Conservation (phyloP, 2,888 invertebrate genomes). For the Trichogramma dendrolimi region DNA sequence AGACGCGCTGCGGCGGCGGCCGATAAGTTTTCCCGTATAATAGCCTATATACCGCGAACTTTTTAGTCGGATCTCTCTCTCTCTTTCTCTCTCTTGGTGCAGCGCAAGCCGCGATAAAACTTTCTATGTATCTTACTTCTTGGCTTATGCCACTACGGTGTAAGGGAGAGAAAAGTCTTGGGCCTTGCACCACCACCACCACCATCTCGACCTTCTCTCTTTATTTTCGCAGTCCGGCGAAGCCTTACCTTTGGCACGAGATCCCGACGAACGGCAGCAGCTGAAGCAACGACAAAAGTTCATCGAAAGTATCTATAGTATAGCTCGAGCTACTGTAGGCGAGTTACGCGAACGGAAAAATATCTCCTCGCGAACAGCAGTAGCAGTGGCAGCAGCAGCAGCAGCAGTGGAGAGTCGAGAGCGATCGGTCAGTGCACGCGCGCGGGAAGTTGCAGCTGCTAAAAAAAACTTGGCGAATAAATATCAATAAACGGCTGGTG, state of each 20-base stretch:
- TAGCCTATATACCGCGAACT: neutral
- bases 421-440: constrained; percentile 5
- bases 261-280: too few relatives aligned
- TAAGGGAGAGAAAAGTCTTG: too few relatives aligned
- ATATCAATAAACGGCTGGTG: constrained; percentile 31
- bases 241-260: too few relatives aligned
- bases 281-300: too few relatives aligned
- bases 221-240: too few relatives aligned
- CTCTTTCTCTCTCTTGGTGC: neutral
- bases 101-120: constrained; percentile 15
- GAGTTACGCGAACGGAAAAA: too few relatives aligned
- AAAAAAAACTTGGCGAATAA: constrained; percentile 29
- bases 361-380: neutral
- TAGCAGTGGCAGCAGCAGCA: neutral
- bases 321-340: too few relatives aligned
- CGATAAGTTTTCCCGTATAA: neutral
- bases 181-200: too few relatives aligned
- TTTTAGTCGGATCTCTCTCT: constrained; percentile 6
- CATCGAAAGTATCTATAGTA: too few relatives aligned
- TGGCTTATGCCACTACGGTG: neutral
- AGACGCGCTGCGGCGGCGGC: neutral
- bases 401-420: neutral
- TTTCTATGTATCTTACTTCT: constrained; percentile 18
- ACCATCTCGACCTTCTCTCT: constrained; percentile 7
- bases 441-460: neutral